phyloP scores from a whole-genome alignment of 2,113 vertebrate genomes.

The Progne subis region DNA sequence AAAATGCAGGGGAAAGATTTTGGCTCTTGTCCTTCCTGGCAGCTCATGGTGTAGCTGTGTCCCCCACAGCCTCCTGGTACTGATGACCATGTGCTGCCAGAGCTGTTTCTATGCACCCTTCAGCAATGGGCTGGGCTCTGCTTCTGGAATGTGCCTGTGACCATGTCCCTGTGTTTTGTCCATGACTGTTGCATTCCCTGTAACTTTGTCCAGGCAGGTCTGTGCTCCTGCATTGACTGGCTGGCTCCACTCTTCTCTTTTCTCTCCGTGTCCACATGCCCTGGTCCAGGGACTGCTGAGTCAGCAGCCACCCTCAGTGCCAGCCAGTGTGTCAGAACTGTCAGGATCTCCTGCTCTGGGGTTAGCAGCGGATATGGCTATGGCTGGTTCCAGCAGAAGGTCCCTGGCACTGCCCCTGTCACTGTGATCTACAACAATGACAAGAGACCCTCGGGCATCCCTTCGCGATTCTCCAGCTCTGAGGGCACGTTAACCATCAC shows the following conservation, averaged over 20 bases:
- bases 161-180: neutral
- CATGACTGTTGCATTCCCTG: neutral
- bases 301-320: neutral
- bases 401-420: neutral
- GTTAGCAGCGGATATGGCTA: neutral
- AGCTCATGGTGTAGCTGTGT: neutral
- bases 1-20: neutral
- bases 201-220: too few relatives aligned
- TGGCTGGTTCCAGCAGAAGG: neutral
- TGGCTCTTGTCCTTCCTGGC: neutral
- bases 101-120: neutral
- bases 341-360: neutral
- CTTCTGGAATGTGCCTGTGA: neutral
- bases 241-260: neutral
- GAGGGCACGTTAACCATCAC: neutral
- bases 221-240: neutral
- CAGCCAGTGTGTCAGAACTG: rapidly evolving
- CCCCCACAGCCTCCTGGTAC: neutral
- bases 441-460: neutral
- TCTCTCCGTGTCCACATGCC: neutral
- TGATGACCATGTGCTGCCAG: neutral
- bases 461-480: neutral
- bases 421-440: rapidly evolving
- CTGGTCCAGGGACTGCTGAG: neutral
- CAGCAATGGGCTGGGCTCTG: neutral